Evolutionary conservation across 2,797 vertebrate species (phyloP).

Genomic region (Molossus alvarezi): DNA sequence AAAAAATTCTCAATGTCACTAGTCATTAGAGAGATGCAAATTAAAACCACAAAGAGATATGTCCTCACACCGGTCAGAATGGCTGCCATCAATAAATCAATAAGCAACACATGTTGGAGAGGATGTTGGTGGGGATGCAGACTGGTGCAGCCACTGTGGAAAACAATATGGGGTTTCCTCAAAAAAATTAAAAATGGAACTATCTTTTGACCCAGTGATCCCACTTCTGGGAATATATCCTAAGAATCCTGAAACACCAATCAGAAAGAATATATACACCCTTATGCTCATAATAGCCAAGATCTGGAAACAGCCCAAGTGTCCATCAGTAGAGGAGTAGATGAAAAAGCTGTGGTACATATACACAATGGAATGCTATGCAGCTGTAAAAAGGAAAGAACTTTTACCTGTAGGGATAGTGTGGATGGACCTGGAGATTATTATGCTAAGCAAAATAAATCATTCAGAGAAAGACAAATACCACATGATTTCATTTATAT

Average conservation of each 20-base stretch:
- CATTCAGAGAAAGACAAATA: neutral
- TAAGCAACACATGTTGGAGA: neutral
- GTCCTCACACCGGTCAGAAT: neutral
- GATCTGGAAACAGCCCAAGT: neutral
- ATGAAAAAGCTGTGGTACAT: neutral
- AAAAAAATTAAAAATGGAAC: neutral
- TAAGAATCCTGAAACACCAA: neutral
- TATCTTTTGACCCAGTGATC: neutral
- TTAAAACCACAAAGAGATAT: neutral
- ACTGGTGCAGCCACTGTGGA: neutral
- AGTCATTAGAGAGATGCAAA: neutral
- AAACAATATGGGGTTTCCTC: neutral
- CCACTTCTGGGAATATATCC: neutral
- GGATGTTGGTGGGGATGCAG: neutral
- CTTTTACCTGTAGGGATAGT: neutral
- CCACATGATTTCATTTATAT: neutral
- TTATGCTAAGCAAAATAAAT: neutral
- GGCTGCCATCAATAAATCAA: neutral
- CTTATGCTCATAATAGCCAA: neutral
- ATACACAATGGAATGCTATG: neutral
- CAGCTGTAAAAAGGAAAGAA: neutral
- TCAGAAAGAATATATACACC: neutral
- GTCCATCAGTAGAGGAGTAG: neutral
- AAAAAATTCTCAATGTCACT: neutral
- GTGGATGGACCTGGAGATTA: neutral